Evolutionary conservation across 2,113 vertebrate species (phyloP).

Genomic region (Marcusenius ussheri): DNA sequence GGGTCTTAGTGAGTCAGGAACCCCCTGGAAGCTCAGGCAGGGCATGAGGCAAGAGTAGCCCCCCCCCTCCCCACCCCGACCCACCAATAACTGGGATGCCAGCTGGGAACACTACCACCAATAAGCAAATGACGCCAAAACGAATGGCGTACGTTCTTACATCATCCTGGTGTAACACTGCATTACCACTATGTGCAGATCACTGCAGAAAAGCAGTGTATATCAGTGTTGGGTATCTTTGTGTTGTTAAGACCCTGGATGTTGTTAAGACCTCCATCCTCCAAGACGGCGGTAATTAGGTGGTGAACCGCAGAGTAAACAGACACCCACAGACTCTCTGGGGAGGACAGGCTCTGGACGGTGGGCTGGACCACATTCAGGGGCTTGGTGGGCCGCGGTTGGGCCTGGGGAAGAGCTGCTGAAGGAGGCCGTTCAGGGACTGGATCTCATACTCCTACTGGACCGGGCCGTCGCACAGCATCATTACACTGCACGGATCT

Average conservation of each 20-base stretch:
- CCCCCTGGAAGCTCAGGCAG: not conserved
- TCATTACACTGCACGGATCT: not conserved
- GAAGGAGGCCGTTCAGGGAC: not conserved
- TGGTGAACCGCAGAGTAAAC: not conserved
- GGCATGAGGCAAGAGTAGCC: not conserved
- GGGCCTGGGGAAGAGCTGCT: not conserved
- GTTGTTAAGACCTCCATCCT: no score
- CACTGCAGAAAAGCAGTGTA: not conserved
- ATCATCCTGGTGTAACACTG: not conserved
- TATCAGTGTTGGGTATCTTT: not conserved
- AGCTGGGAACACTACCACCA: not conserved
- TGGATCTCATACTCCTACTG: not conserved
- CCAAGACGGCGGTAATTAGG: not conserved
- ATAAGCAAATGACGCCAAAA: not conserved
- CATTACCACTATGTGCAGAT: not conserved
- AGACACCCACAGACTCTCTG: slow-evolving; percentile 1
- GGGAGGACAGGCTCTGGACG: not conserved
- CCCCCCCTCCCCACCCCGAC: no score
- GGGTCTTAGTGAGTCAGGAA: not conserved
- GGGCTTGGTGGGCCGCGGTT: no score
- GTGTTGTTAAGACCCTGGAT: not conserved
- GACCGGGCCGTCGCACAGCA: not conserved
- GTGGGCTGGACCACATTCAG: not conserved
- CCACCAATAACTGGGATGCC: no score
- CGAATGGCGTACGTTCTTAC: not conserved